Evolutionary conservation across 2,888 invertebrate species (phyloP), one percentile per base, ranked within the genome.

Genomic region (Xylophagus ater): DNA sequence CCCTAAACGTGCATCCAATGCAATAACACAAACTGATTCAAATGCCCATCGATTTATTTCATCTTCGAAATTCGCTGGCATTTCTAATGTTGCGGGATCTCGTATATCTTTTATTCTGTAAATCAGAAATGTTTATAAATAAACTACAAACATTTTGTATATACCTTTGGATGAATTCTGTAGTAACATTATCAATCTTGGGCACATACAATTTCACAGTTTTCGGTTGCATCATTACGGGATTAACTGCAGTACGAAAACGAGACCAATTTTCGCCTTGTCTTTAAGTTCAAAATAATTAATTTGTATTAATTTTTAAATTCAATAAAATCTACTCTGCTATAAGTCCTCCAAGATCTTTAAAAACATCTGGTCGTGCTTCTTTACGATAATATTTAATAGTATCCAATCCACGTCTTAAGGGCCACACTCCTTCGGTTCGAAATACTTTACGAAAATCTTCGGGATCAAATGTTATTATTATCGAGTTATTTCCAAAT

Each of bases 201-300:
- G 54, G 46, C 21, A 59, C 36, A 41, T 51, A 55, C 25, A 54
- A 53, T 3, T 55, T 44, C 2, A 59, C 53, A 28, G 51, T 58
- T 34, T 55, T 54, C 2, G 53, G 47, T 29, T 58, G 57, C 59
- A 61, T 57, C 25, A 61, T 38, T 20, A 61, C 51, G 1, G 59
- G 61, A 47, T 60, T 61, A 0, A 61, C 59, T 49, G 74, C 76
- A 5, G 72, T 72, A n/a, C 81, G 67, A 41, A 79, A 69, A 32
- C 74, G 68, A 17, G 74, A 71, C 81, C 81, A 81, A 48, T 73
- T 66, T 17, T 71, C 66, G 1, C 78, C 81, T 60, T 81, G 74
- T 18, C 73, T 73, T 51, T 31, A 57, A 55, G 13, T n/a, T 14
- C 6, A 36, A 28, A 20, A 7, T 6, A 2, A 10, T 13, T 25